phyloP scores from a whole-genome alignment of 1,140 invertebrate genomes.

The Leucophenga varia region DNA sequence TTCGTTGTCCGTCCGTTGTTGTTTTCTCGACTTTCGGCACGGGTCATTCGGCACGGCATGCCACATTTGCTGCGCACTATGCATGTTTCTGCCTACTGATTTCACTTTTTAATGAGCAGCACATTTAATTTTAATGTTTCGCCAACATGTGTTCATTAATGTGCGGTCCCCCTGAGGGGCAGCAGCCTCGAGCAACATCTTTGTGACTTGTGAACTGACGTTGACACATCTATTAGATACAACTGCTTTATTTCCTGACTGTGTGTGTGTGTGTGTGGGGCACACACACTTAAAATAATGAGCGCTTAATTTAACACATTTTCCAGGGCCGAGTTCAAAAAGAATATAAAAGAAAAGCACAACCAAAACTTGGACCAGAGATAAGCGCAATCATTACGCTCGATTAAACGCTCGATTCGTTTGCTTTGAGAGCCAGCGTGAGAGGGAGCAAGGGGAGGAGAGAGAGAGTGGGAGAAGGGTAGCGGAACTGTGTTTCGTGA shows the following conservation, averaged over 20 bases:
- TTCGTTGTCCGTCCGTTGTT: no score
- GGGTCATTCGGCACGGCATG: slow-evolving; percentile 15
- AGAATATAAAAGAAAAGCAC: neutral
- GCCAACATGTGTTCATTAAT: slow-evolving; percentile 49
- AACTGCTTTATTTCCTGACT: neutral
- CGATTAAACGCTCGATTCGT: slow-evolving; percentile 37
- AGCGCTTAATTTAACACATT: slow-evolving; percentile 50
- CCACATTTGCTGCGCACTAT: slow-evolving; percentile 29
- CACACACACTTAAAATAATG: slow-evolving; percentile 46
- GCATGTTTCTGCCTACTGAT: neutral
- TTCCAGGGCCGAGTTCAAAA: slow-evolving; percentile 19
- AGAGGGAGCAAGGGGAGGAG: no score
- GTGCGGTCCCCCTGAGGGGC: slow-evolving; percentile 15
- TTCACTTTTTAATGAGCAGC: slow-evolving; percentile 46
- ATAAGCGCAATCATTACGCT: slow-evolving; percentile 51
- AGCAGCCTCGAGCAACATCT: no score
- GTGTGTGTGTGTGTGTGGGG: neutral
- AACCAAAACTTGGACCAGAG: slow-evolving; percentile 18
- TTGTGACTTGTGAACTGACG: no score
- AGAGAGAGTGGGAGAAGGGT: neutral
- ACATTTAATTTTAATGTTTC: slow-evolving; percentile 51
- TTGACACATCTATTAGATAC: slow-evolving; percentile 28
- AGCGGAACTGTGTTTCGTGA: slow-evolving; percentile 20
- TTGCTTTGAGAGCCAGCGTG: no score
- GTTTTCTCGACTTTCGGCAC: slow-evolving; percentile 1